Evolutionary conservation across 2,797 vertebrate genomes (phyloP).

Genomic region (Sciurus vulgaris): DNA sequence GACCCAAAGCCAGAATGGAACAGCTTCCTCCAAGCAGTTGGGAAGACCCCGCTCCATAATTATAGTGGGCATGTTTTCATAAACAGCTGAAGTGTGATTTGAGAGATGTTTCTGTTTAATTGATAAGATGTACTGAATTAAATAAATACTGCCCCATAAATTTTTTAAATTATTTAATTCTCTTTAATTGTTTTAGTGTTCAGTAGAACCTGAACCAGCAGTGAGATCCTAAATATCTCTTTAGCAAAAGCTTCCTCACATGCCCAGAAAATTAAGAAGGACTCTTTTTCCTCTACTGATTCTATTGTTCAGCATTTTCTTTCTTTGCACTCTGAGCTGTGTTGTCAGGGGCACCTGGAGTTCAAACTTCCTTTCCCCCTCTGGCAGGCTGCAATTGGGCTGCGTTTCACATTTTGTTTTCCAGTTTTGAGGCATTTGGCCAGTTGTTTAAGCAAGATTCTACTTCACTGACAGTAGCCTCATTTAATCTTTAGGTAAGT

Average conservation of each 20-base stretch:
- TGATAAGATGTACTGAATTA: slow-evolving; percentile 23
- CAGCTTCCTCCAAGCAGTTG: neutral
- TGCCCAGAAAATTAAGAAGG: slow-evolving; percentile 69
- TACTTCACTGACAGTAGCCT: neutral
- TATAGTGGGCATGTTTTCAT: neutral
- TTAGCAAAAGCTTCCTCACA: neutral
- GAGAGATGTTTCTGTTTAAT: slow-evolving; percentile 17
- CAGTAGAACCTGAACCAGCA: neutral
- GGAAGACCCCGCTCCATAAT: neutral
- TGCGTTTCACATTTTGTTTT: slow-evolving; percentile 63
- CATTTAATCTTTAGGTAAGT: slow-evolving; percentile 8
- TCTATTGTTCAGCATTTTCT: slow-evolving; percentile 79
- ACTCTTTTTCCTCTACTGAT: slow-evolving; percentile 55
- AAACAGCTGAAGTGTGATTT: neutral
- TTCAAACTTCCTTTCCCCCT: slow-evolving; percentile 81
- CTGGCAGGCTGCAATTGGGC: slow-evolving; percentile 53
- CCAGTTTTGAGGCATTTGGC: slow-evolving; percentile 38
- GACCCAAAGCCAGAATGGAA: neutral
- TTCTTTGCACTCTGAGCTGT: slow-evolving; percentile 60
- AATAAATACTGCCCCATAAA: neutral
- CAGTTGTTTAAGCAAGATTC: slow-evolving; percentile 22
- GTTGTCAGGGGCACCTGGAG: slow-evolving; percentile 80
- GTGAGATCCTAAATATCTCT: neutral
- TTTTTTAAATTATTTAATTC: neutral
- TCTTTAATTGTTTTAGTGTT: slow-evolving; percentile 27